Evolutionary conservation across 53 echinoderm and acorn worm species (phyloP).

Genomic region (Temnopleurus reevesii): DNA sequence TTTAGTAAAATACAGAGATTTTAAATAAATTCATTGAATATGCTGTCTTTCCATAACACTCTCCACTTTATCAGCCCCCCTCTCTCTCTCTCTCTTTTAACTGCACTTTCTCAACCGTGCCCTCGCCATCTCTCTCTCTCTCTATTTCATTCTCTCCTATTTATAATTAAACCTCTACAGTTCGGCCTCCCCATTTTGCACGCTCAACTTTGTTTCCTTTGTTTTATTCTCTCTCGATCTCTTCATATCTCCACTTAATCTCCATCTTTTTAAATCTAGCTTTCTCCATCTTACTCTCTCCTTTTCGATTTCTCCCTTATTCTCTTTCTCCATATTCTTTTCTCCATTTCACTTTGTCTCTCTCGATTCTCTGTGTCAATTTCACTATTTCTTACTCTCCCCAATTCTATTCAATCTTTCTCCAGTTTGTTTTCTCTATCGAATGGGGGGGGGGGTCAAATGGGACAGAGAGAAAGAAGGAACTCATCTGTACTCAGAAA

Average conservation of each 20-base stretch:
- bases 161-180: no score
- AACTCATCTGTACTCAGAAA: no score
- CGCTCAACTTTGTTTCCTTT: neutral
- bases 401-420: no score
- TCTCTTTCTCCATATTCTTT: neutral
- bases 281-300: neutral
- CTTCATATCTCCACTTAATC: neutral
- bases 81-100: neutral
- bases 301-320: neutral
- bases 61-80: neutral
- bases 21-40: neutral
- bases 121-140: neutral
- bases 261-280: neutral
- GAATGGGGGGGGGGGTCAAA: no score
- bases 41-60: neutral
- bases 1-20: neutral
- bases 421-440: no score
- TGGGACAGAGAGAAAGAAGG: no score
- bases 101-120: neutral
- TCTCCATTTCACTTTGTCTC: no score
- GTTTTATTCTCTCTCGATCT: neutral
- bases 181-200: no score
- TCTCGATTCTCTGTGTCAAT: neutral
- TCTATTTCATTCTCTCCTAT: neutral
- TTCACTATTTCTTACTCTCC: no score